Evolutionary conservation across 1,140 invertebrate genomes (phyloP), one percentile per base, ranked within the genome.

Genomic region (Chionoecetes opilio): DNA sequence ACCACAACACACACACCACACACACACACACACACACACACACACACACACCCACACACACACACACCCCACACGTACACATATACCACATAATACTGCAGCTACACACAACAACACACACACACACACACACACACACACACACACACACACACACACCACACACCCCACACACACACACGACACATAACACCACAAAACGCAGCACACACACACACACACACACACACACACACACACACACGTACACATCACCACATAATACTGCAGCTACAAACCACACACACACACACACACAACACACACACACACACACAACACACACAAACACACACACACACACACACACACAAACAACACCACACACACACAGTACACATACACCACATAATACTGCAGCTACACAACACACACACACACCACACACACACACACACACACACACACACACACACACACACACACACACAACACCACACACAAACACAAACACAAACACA

Each of bases 151-250:
- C 53, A 21, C 53, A 75, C 53, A 75, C 53, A 75, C 53, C 53
- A 75, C 53, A 75, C 53, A 75, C 53, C n/a, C n/a, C n/a, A 75
- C 53, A 75, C 53, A 75, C 53, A 75, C 53, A 75, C 53, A 75
- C 53, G 26, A n/a, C n/a, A n/a, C n/a, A n/a, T n/a, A n/a, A n/a
- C n/a, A n/a, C n/a, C n/a, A n/a, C n/a, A n/a, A n/a, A n/a, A n/a
- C n/a, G n/a, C n/a, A n/a, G n/a, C n/a, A n/a, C n/a, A n/a, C 53
- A 75, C 53, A 75, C 53, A 75, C 53, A 75, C 53, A 75, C 53
- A 75, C 53, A 75, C 53, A 75, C 53, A 75, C 53, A 75, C 53
- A 75, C 53, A 75, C 53, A 75, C 53, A 75, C 53, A 75, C 9
- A 75, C 53, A 75, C 53, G 26, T 21, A 75, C 53, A 75, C 53